Conservation (phyloP, 2,797 vertebrate species). For the Novumbra hubbsi region DNA sequence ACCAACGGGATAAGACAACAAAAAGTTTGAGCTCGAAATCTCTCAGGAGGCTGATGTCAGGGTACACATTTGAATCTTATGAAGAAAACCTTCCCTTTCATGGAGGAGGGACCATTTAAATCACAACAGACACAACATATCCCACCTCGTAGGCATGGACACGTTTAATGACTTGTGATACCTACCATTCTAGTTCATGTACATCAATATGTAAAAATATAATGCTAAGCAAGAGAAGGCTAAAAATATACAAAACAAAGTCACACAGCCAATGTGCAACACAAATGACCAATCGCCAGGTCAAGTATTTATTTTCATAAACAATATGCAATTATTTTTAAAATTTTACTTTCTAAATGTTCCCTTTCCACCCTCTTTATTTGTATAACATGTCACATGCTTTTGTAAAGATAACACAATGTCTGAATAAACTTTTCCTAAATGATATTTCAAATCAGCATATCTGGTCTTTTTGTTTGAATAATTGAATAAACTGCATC, state of each 20-base stretch:
- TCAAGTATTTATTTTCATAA: background rate
- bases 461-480: constrained; percentile 15
- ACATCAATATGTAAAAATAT: too few species aligned
- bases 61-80: constrained; percentile 14
- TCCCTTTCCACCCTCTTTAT: background rate
- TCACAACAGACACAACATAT: constrained; percentile 45
- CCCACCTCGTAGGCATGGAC: background rate
- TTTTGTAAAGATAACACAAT: constrained; percentile 4
- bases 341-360: background rate
- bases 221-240: background rate
- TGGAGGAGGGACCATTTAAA: constrained; percentile 53
- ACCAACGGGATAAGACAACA: constrained; percentile 35
- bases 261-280: background rate
- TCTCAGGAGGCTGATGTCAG: background rate
- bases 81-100: constrained; percentile 29
- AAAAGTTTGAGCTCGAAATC: constrained; percentile 6
- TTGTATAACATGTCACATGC: background rate
- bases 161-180: background rate
- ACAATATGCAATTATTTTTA: background rate
- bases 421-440: constrained; percentile 24
- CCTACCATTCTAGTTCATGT: background rate
- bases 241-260: background rate
- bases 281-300: background rate
- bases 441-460: constrained; percentile 9
- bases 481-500: constrained; percentile 44